These are phyloP conservation scores for Stichodactyla helianthus DNA, from an alignment of 64 coral and sea anemone species.

Conservation along the genomic window DNA sequence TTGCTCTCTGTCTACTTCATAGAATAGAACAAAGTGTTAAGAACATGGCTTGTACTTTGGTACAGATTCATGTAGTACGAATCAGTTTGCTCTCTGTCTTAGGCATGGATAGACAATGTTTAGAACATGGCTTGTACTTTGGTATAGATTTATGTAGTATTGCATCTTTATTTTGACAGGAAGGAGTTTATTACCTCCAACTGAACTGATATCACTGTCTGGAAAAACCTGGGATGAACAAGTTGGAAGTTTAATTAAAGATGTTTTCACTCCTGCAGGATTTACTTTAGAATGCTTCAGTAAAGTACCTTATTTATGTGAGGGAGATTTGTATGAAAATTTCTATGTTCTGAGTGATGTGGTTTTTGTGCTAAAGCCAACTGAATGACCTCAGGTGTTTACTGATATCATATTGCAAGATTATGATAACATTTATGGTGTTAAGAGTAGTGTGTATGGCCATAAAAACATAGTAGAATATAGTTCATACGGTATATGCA, in stretches of 20 bases:
- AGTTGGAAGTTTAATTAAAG: constrained; percentile 60
- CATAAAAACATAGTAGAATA: too few species aligned
- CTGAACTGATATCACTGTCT: constrained; percentile 54
- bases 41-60: too few species aligned
- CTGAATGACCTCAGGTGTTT: not conserved
- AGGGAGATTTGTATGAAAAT: constrained; percentile 84
- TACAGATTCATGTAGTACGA: too few species aligned
- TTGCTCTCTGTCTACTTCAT: too few species aligned
- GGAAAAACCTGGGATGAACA: constrained; percentile 86
- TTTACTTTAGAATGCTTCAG: constrained; percentile 78
- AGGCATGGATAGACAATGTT: too few species aligned
- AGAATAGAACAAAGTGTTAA: too few species aligned
- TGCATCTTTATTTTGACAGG: constrained; percentile 30
- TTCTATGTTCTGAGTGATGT: constrained; percentile 91
- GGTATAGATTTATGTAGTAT: not conserved
- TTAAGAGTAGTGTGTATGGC: too few species aligned
- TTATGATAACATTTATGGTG: too few species aligned
- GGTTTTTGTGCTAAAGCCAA: constrained; percentile 82
- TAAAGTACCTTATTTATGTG: constrained; percentile 90
- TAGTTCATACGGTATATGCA: too few species aligned
- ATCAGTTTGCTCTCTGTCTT: too few species aligned
- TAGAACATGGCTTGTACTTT: too few species aligned
- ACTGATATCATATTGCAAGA: not conserved
- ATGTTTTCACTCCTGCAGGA: constrained; percentile 85
- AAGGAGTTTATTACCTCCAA: constrained; percentile 60